These are phyloP conservation scores for Gambusia yucatana DNA, from an alignment of 2,797 vertebrate species.

Conservation along the genomic window DNA sequence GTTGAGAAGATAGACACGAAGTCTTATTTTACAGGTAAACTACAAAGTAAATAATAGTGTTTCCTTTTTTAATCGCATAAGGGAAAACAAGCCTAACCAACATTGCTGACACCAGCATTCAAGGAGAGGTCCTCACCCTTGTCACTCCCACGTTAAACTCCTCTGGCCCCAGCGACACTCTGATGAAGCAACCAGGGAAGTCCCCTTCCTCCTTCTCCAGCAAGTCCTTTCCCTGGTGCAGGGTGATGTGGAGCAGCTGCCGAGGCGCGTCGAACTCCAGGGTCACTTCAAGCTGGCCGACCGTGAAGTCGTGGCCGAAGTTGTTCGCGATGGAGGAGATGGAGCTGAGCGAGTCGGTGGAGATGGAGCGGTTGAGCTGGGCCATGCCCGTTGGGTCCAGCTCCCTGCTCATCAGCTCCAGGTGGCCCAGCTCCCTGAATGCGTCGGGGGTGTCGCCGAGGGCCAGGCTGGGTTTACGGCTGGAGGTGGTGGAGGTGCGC, in stretches of 20 bases:
- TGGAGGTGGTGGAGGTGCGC: constrained; percentile 70
- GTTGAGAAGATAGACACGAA: too few relatives aligned
- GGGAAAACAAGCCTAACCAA: neutral
- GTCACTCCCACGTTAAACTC: constrained; percentile 92
- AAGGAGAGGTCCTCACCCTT: constrained; percentile 79
- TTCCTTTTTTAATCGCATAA: neutral
- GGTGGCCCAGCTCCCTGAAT: constrained; percentile 89
- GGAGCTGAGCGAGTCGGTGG: constrained; percentile 93
- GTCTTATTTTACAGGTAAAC: neutral
- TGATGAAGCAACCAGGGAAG: constrained; percentile 94
- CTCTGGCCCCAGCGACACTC: constrained; percentile 89
- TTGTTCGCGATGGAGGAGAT: constrained; percentile 96
- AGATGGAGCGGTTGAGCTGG: constrained; percentile 89
- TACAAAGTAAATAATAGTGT: neutral
- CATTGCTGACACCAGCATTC: neutral
- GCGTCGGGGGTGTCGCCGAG: constrained; percentile 88
- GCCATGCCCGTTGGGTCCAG: constrained; percentile 81
- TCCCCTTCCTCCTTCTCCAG: constrained; percentile 92
- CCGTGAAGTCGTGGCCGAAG: constrained; percentile 93
- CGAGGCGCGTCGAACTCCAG: constrained; percentile 86
- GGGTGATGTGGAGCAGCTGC: constrained; percentile 82
- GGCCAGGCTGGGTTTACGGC: constrained; percentile 88
- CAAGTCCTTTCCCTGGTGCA: constrained; percentile 97
- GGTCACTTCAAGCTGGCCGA: constrained; percentile 94
- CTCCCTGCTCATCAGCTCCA: constrained; percentile 91